A percentile compares a stretch with the other conserved stretches of the same genome.
Evolutionary conservation across 1,140 invertebrate genomes (phyloP).

Genomic region (Calephelis nemesis): DNA sequence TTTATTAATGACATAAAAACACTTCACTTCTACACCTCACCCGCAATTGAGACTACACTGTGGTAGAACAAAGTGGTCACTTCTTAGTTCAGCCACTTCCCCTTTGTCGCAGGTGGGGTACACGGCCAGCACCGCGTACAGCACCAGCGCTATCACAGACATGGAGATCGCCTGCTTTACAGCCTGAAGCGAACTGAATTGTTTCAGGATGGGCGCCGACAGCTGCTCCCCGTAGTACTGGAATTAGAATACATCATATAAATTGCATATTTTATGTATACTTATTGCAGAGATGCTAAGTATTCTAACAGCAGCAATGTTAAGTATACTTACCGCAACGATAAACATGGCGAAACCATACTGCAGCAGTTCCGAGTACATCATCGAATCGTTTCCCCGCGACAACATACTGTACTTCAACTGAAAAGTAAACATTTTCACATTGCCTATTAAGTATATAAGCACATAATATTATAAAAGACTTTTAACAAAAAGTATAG

Average conservation of each 20-base stretch:
- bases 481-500: too few species aligned
- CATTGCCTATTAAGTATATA: neutral
- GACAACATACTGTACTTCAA: slow-evolving; percentile 25
- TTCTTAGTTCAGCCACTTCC: slow-evolving; percentile 7
- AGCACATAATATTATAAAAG: too few species aligned
- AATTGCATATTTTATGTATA: too few species aligned
- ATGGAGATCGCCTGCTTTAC: slow-evolving; percentile 23
- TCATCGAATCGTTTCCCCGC: neutral
- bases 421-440: slow-evolving; percentile 19
- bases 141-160: neutral
- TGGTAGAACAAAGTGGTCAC: slow-evolving; percentile 25
- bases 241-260: neutral
- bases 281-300: too few species aligned
- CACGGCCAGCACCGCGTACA: slow-evolving; percentile 15
- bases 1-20: too few species aligned
- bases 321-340: slow-evolving; percentile 23
- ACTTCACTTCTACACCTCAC: slow-evolving; percentile 17
- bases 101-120: slow-evolving; percentile 25
- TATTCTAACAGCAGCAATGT: too few species aligned
- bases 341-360: slow-evolving; percentile 20
- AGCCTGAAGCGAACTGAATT: slow-evolving; percentile 26
- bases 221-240: slow-evolving; percentile 27
- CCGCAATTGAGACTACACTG: slow-evolving; percentile 34
- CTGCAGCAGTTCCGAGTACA: slow-evolving; percentile 16
- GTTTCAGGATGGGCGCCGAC: slow-evolving; percentile 23